These are phyloP conservation scores for Mesochorus sp. DNA, from an alignment of 2,888 invertebrate species.

Conservation along the genomic window DNA sequence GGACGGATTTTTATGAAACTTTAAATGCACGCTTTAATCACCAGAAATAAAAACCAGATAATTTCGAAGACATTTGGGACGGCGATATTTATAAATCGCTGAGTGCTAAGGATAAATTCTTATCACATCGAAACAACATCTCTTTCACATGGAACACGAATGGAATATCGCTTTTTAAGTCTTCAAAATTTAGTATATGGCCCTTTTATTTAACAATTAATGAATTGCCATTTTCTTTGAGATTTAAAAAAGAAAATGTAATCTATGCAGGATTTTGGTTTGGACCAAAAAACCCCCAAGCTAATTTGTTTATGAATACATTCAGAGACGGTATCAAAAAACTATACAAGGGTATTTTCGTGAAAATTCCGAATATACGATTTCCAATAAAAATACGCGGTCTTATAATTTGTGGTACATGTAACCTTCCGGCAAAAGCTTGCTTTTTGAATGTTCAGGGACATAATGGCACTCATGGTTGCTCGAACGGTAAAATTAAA, in stretches of 20 bases:
- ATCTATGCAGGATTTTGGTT: slow-evolving; percentile 28
- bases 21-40: slow-evolving; percentile 40
- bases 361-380: background rate
- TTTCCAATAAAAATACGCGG: background rate
- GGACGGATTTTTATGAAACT: slow-evolving; percentile 28
- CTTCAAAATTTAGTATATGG: slow-evolving; percentile 36
- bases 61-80: slow-evolving; percentile 56
- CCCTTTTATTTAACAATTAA: slow-evolving; percentile 38
- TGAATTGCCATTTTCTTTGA: slow-evolving; percentile 23
- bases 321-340: background rate
- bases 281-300: background rate
- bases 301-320: slow-evolving; percentile 29
- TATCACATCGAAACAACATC: slow-evolving; percentile 48
- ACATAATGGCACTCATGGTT: background rate
- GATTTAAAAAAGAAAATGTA: slow-evolving; percentile 27
- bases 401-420: background rate
- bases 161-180: slow-evolving; percentile 55
- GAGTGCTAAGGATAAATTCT: slow-evolving; percentile 35
- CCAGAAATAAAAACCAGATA: slow-evolving; percentile 15
- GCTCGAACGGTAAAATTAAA: background rate
- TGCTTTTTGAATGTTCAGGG: background rate
- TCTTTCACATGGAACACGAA: slow-evolving; percentile 66
- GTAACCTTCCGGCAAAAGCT: background rate
- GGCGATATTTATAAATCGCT: slow-evolving; percentile 42
- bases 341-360: background rate